These are phyloP conservation scores for Gymnosoma rotundatum DNA, from an alignment of 2,888 invertebrate species.

Conservation along the genomic window DNA sequence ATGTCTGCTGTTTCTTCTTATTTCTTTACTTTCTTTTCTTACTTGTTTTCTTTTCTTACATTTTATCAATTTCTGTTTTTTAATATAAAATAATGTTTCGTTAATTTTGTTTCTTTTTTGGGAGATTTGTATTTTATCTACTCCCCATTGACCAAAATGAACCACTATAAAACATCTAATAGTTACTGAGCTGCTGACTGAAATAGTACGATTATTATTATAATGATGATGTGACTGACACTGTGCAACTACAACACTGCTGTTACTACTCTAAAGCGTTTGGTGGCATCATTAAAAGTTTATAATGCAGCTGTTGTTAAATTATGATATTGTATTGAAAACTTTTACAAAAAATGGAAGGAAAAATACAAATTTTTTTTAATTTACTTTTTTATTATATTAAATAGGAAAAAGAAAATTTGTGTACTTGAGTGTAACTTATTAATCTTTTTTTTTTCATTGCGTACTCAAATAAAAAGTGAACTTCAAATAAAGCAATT, in stretches of 20 bases:
- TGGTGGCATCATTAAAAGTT: constrained; percentile 71
- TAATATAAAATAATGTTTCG: constrained; percentile 22
- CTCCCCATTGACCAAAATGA: constrained; percentile 23
- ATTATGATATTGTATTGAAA: constrained; percentile 70
- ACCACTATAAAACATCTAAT: constrained; percentile 16
- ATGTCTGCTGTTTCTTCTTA: too few species aligned
- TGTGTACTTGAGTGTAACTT: constrained; percentile 62
- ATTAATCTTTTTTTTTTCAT: constrained; percentile 19
- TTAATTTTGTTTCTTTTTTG: constrained; percentile 51
- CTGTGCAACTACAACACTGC: constrained; percentile 30
- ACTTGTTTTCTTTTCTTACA: constrained; percentile 22
- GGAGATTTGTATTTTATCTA: constrained; percentile 13
- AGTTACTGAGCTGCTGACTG: constrained; percentile 26
- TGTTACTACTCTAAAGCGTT: constrained; percentile 63
- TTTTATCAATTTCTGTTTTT: constrained; percentile 18
- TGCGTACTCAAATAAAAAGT: constrained; percentile 38
- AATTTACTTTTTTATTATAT: background rate
- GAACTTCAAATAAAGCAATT: constrained; percentile 64
- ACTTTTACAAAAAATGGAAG: constrained; percentile 44
- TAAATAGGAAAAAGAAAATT: constrained; percentile 29
- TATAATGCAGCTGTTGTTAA: constrained; percentile 70
- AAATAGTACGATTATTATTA: constrained; percentile 55
- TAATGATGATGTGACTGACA: constrained; percentile 60
- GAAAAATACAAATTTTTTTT: background rate
- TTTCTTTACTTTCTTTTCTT: background rate